Conservation (phyloP, 2,797 vertebrate genomes). For the Coracias cyanogaster region DNA sequence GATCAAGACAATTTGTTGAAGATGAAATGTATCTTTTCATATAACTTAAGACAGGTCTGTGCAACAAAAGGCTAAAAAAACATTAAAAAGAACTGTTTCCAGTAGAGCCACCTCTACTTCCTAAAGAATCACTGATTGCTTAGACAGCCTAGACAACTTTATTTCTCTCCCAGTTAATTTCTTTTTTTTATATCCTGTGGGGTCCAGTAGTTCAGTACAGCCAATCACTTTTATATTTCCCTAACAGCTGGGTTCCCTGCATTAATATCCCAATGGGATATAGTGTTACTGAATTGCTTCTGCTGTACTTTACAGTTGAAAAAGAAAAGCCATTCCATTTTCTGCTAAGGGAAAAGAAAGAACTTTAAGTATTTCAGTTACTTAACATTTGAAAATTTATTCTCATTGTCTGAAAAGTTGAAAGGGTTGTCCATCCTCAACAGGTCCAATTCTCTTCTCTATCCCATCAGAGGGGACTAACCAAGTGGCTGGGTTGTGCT, state of each 20-base stretch:
- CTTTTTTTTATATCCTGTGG: not conserved
- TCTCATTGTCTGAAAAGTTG: not conserved
- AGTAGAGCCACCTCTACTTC: not conserved
- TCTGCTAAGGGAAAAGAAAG: not conserved
- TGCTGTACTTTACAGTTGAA: not conserved
- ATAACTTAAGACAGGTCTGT: not conserved
- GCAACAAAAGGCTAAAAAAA: not conserved
- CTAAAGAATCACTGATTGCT: not conserved
- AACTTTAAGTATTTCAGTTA: not conserved
- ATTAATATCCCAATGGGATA: not conserved
- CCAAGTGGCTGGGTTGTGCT: fast-evolving
- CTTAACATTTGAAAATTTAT: not conserved
- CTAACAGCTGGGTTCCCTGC: not conserved
- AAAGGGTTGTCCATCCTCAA: not conserved
- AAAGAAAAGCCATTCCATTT: not conserved
- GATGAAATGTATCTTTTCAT: conserved; percentile 1
- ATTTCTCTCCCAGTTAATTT: not conserved
- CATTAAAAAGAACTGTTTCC: not conserved
- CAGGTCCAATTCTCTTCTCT: not conserved
- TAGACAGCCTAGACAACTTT: not conserved
- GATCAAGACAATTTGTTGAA: not conserved
- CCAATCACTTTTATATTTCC: not conserved
- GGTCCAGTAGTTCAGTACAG: not conserved
- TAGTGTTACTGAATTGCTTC: not conserved
- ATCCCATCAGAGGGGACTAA: not conserved